Conservation (phyloP, 2,113 vertebrate species). For the Alosa alosa region DNA sequence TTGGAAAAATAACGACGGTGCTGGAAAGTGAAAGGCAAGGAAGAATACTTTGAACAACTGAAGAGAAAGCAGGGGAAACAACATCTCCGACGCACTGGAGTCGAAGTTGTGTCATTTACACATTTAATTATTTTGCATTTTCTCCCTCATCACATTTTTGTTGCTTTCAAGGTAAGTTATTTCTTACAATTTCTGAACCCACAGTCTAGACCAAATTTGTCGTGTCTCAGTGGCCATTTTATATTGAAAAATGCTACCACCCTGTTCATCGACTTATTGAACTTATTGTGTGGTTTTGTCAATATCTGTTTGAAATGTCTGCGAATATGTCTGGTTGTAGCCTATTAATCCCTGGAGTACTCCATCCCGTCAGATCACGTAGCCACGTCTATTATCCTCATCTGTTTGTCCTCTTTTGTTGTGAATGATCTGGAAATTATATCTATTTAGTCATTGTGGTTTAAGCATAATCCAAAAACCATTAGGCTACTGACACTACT, state of each 20-base stretch:
- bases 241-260: not conserved
- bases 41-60: slow-evolving; percentile 37
- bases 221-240: slow-evolving; percentile 5
- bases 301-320: not conserved
- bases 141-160: slow-evolving; percentile 44
- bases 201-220: not conserved
- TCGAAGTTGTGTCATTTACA: slow-evolving; percentile 27
- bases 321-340: not conserved
- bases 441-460: not conserved
- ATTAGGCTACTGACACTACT: not conserved
- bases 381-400: not conserved
- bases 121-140: slow-evolving; percentile 30
- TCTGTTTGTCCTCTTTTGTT: not conserved
- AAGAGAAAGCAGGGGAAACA: slow-evolving; percentile 38
- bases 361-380: not conserved
- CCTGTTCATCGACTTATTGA: not conserved
- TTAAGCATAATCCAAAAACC: not conserved
- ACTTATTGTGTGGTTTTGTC: not conserved
- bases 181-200: not conserved
- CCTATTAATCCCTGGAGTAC: not conserved
- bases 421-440: not conserved
- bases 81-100: slow-evolving; percentile 36
- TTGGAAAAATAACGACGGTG: slow-evolving; percentile 47
- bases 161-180: slow-evolving; percentile 53
- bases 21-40: slow-evolving; percentile 43